phyloP scores from a whole-genome alignment of 2,888 invertebrate species.

The Monoplex corrugatus region DNA sequence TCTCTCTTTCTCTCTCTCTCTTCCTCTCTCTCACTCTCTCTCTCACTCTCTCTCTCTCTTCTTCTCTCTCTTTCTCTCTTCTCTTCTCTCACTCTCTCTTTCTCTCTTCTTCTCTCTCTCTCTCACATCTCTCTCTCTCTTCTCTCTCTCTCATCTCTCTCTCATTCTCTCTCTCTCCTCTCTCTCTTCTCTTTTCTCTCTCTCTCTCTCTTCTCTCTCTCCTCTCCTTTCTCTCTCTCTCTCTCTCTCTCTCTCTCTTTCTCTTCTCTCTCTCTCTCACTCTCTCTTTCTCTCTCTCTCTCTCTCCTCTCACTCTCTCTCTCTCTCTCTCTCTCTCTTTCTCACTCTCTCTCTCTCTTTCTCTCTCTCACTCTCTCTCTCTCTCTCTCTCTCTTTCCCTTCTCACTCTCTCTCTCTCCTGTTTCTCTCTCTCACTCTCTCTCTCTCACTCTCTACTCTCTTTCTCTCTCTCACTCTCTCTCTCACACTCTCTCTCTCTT shows the following conservation, averaged over 20 bases:
- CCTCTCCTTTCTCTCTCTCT: not conserved
- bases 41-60: not conserved
- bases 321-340: too few relatives aligned
- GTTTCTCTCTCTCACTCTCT: not conserved
- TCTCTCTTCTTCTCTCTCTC: not conserved
- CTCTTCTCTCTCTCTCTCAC: not conserved
- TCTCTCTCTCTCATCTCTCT: too few relatives aligned
- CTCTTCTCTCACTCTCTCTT: too few relatives aligned
- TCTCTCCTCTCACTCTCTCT: too few relatives aligned
- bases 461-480: not conserved
- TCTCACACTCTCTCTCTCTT: not conserved
- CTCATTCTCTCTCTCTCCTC: too few relatives aligned
- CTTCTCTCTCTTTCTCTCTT: too few relatives aligned
- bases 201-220: too few relatives aligned
- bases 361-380: conserved; percentile 4
- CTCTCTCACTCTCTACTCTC: not conserved
- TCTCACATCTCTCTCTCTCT: not conserved
- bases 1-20: conserved; percentile 25
- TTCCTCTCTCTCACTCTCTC: not conserved
- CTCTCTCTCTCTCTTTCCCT: not conserved
- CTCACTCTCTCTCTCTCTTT: not conserved
- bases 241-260: conserved; percentile 1
- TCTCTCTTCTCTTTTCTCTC: too few relatives aligned
- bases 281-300: not conserved
- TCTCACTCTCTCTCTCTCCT: not conserved